Conservation (phyloP, 2,797 vertebrate genomes). For the Hydrophis major region DNA sequence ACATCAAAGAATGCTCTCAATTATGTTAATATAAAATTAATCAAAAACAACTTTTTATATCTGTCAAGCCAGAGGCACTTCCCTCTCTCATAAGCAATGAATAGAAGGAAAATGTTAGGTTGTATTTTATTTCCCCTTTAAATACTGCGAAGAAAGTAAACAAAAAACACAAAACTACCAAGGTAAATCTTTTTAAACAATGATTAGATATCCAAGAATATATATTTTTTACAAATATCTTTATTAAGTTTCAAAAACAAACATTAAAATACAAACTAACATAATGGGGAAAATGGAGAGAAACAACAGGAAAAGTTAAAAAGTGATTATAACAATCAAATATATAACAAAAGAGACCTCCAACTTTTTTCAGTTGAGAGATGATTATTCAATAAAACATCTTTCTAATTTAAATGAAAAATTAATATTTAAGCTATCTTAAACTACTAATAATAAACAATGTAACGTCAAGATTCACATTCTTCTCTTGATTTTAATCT, state of each 20-base stretch:
- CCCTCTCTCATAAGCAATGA: background rate
- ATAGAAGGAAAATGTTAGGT: constrained; percentile 25
- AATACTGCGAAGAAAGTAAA: constrained; percentile 38
- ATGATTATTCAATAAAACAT: background rate
- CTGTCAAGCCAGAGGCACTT: background rate
- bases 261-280: background rate
- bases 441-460: too few species aligned
- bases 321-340: background rate
- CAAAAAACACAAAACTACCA: constrained; percentile 16
- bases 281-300: background rate
- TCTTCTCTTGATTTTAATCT: too few species aligned
- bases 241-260: background rate
- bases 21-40: constrained; percentile 57
- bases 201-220: background rate
- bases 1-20: constrained; percentile 46
- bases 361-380: background rate
- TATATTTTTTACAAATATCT: background rate
- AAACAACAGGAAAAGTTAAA: background rate
- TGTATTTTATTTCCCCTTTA: constrained; percentile 48
- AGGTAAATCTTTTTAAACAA: constrained; percentile 12
- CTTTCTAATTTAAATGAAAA: too few species aligned
- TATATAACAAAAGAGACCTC: background rate
- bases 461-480: too few species aligned
- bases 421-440: too few species aligned
- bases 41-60: constrained; percentile 41